These are phyloP conservation scores for Lucinisca nassula DNA, from an alignment of 2,888 invertebrate species.

Conservation along the genomic window DNA sequence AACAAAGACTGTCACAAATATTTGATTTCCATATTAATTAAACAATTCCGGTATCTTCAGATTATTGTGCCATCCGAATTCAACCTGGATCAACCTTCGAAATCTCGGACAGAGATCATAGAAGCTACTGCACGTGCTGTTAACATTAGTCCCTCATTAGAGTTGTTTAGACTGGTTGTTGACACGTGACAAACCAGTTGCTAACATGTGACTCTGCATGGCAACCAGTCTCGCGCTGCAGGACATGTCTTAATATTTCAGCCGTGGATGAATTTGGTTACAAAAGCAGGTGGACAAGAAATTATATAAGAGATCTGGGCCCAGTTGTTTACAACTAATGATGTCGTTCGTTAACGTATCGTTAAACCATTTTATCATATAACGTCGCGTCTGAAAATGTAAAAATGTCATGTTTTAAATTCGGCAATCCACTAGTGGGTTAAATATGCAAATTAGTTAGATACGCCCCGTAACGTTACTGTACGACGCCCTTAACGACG, in stretches of 20 bases:
- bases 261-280: not conserved
- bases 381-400: no score
- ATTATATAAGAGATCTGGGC: no score
- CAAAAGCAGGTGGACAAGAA: not conserved
- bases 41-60: not conserved
- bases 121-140: constrained; percentile 39
- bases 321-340: no score
- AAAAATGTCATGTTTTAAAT: no score
- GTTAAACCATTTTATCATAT: no score
- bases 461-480: no score
- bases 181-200: constrained; percentile 33
- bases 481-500: no score
- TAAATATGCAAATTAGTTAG: no score
- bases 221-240: constrained; percentile 46
- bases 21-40: constrained; percentile 3
- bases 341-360: no score
- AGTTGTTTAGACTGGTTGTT: constrained; percentile 33
- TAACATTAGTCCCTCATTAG: constrained; percentile 60
- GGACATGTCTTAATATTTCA: not conserved
- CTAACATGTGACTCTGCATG: constrained; percentile 51
- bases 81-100: not conserved
- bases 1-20: not conserved
- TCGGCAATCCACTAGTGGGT: no score
- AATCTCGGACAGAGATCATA: not conserved
- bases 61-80: not conserved